Evolutionary conservation across 2,113 vertebrate species (phyloP), one percentile per base, ranked within the genome.

Genomic region (Enhydra lutris): DNA sequence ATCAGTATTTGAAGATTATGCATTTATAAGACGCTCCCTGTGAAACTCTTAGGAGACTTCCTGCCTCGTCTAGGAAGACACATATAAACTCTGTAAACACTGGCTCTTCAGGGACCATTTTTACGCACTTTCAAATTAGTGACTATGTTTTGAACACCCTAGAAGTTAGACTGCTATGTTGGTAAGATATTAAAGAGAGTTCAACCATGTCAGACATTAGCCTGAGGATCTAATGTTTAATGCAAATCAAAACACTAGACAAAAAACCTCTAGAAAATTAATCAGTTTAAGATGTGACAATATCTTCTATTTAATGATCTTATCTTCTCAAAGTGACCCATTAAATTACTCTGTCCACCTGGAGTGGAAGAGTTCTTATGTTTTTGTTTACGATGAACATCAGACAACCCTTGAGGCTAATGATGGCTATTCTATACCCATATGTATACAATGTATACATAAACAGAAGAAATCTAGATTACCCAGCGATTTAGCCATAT

Each of bases 351-450:
- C 24, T 90, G 88, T 59, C 67, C 47, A 74, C 57, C 63, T 76
- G 69, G 7, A 45, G 31, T 42, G 34, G 55, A 55, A 59, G 55
- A 50, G 69, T 39, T 82, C 83, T 96, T 67, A 73, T 18, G 79
- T 80, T 92, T 97, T 96, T 95, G 88, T 67, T 97, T 94, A 97
- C 9, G 84, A 23, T 47, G 55, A 94, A 50, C 52, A 78, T 61
- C 14, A 78, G 79, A 85, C 50, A 89, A 85, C 52, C 65, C 47
- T 83, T 52, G 45, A 94, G 74, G 61, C 52, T 87, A 91, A 55
- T n/a, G 45, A 92, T 50, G 84, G 61, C 50, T n/a, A 88, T 61
- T 76, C 55, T 55, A 45, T 55, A n/a, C 50, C 26, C 21, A 21
- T 34, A 29, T 88, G 55, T 23, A 84, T n/a, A 88, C 47, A 96